Percentiles rank a stretch among this genome's conserved stretches.
Evolutionary conservation across 2,797 vertebrate genomes (phyloP).

Genomic region (Paratrypauchen microcephalus): DNA sequence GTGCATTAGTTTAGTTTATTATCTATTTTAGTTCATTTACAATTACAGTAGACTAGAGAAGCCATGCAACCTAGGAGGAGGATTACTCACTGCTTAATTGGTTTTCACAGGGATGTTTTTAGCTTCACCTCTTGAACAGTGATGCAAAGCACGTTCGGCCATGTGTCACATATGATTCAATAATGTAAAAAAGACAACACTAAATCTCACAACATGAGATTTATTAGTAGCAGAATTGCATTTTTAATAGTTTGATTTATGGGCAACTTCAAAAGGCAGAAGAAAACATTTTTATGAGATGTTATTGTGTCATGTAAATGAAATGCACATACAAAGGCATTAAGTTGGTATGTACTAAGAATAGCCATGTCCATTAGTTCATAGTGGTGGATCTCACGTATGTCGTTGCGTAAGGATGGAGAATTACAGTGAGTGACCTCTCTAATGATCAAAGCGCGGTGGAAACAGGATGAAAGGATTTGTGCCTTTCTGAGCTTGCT

Average conservation of each 20-base stretch:
- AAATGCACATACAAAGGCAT: not conserved
- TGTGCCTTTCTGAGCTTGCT: constrained; percentile 55
- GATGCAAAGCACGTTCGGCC: constrained; percentile 5
- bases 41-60: not conserved
- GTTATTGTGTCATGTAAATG: not conserved
- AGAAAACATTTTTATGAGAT: not conserved
- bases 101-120: constrained; percentile 70
- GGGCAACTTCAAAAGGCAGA: not conserved
- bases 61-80: constrained; percentile 26
- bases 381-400: constrained; percentile 16
- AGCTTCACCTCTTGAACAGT: constrained; percentile 49
- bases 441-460: constrained; percentile 39
- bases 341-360: not conserved
- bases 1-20: not conserved
- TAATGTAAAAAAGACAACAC: not conserved
- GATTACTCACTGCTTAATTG: constrained; percentile 75
- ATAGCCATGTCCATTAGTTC: not conserved
- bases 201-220: not conserved
- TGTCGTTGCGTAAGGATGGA: constrained; percentile 49
- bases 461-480: constrained; percentile 76
- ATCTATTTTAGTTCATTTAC: not conserved
- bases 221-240: too few species aligned
- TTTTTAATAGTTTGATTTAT: not conserved
- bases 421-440: constrained; percentile 51
- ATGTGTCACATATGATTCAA: not conserved